These are phyloP conservation scores for Hemichromis elongatus DNA, from an alignment of 2,113 vertebrate species.

Conservation along the genomic window DNA sequence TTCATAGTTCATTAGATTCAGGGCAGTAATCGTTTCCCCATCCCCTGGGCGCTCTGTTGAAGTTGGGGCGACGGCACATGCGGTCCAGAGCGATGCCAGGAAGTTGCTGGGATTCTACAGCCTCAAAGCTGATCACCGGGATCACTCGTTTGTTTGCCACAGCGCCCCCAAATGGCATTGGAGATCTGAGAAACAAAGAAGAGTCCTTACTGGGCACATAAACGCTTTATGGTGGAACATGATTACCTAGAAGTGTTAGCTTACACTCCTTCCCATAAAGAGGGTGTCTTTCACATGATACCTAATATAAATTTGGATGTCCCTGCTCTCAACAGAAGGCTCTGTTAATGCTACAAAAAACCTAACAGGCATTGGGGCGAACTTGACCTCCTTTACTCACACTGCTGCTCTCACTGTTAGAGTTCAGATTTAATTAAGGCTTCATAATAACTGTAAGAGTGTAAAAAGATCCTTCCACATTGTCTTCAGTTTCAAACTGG, in stretches of 20 bases:
- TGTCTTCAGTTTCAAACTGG: not conserved
- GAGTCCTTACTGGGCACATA: not conserved
- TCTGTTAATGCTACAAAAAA: not conserved
- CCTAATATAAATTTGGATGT: not conserved
- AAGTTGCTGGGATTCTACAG: conserved; percentile 60
- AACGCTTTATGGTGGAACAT: not conserved
- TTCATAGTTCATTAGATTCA: conserved; percentile 87
- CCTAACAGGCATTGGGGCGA: not conserved
- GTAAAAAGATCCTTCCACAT: conserved; percentile 26
- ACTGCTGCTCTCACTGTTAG: not conserved
- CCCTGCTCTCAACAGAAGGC: not conserved
- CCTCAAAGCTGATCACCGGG: conserved; percentile 62
- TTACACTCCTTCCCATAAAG: not conserved
- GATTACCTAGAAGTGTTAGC: not conserved
- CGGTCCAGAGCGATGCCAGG: conserved; percentile 65
- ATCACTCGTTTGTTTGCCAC: conserved; percentile 64
- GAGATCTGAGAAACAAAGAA: conserved; percentile 72
- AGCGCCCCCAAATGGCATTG: conserved; percentile 79
- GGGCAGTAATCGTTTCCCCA: conserved; percentile 78
- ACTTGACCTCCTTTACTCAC: not conserved
- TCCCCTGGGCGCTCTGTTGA: conserved; percentile 86
- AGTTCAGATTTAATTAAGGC: conserved; percentile 30
- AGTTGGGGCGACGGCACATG: conserved; percentile 79
- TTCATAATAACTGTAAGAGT: not conserved
- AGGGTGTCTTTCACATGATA: not conserved